A percentile compares a stretch with the other conserved stretches of the same genome.
These are phyloP conservation scores for Alectoris magna DNA, from an alignment of 2,797 vertebrate genomes.

Conservation along the genomic window DNA sequence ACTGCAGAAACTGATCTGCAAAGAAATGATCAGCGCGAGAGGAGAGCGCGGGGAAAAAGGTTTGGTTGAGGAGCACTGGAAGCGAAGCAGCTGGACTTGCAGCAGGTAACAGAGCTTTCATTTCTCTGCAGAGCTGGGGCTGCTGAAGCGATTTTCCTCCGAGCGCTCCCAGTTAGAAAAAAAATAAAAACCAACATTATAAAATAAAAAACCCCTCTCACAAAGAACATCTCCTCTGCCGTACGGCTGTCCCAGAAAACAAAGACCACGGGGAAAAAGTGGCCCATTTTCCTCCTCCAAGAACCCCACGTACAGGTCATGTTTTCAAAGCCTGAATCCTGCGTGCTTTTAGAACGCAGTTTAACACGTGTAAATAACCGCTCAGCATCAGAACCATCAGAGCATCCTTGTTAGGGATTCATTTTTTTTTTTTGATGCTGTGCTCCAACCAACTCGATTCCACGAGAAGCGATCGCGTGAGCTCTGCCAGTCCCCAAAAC, in stretches of 20 bases:
- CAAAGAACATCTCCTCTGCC: background rate
- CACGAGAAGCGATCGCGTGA: background rate
- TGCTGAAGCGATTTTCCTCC: constrained; percentile 56
- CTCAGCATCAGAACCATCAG: rapidly evolving
- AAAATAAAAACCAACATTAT: background rate
- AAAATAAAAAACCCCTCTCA: background rate
- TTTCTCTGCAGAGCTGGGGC: background rate
- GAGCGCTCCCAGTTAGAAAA: constrained; percentile 12
- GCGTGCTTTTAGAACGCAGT: background rate
- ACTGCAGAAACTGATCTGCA: constrained; percentile 33
- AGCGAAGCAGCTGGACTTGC: background rate
- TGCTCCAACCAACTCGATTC: background rate
- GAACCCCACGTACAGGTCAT: constrained; percentile 61
- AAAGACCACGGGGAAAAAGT: constrained; percentile 77
- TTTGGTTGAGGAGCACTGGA: background rate
- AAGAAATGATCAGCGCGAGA: background rate
- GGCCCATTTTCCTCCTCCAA: constrained; percentile 79
- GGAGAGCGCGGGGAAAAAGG: background rate
- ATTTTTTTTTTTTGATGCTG: background rate
- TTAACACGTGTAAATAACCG: background rate
- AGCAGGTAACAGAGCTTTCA: background rate
- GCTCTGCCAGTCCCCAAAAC: background rate
- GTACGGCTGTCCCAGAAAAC: constrained; percentile 82
- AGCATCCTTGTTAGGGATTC: background rate
- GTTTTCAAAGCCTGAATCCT: constrained; percentile 33